phyloP scores from a whole-genome alignment of 2,797 vertebrate genomes.

The Chrosomus eos region DNA sequence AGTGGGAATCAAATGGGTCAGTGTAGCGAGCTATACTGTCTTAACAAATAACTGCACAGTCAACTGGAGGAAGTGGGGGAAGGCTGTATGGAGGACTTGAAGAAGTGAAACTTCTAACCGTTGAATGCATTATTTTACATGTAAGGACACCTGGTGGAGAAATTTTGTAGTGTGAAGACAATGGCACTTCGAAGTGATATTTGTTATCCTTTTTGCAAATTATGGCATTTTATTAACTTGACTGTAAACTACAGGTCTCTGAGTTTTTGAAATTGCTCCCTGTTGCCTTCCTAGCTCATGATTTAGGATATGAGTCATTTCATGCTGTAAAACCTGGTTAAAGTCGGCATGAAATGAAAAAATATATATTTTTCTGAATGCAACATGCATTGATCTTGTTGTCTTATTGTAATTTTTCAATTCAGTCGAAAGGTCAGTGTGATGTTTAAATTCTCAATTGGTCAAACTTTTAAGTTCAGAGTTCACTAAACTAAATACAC shows the following conservation, averaged over 20 bases:
- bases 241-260: neutral
- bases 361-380: neutral
- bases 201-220: neutral
- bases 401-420: neutral
- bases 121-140: neutral
- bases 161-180: neutral
- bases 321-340: neutral
- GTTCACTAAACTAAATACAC: neutral
- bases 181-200: neutral
- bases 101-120: conserved; percentile 46
- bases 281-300: neutral
- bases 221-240: neutral
- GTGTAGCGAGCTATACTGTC: neutral
- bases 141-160: conserved; percentile 47
- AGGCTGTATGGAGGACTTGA: conserved; percentile 28
- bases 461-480: neutral
- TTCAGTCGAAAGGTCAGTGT: neutral
- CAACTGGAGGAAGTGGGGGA: conserved; percentile 17
- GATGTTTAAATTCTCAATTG: neutral
- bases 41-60: neutral
- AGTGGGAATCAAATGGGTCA: conserved; percentile 11
- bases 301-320: neutral
- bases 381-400: neutral
- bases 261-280: neutral
- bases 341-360: neutral